A percentile compares a stretch with the other conserved stretches of the same genome.
phyloP scores from a whole-genome alignment of 2,888 invertebrate species.

The Apoderus coryli region DNA sequence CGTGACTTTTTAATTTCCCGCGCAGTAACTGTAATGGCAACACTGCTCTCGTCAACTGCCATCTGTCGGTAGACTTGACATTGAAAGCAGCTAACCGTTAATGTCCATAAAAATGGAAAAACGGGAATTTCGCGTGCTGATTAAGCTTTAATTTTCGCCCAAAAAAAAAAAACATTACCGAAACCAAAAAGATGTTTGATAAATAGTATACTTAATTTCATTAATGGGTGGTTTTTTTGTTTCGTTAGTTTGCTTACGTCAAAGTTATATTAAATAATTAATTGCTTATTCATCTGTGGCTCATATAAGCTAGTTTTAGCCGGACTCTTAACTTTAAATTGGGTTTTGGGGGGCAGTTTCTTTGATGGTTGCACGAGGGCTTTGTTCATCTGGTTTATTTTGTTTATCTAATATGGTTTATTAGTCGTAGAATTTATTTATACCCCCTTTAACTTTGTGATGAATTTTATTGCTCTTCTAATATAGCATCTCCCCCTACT shows the following conservation, averaged over 20 bases:
- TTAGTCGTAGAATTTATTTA: constrained; percentile 43
- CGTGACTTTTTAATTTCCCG: no score
- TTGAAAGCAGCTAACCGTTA: no score
- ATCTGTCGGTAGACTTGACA: no score
- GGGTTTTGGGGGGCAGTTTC: constrained; percentile 27
- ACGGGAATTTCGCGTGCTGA: no score
- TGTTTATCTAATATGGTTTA: constrained; percentile 49
- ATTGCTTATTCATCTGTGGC: constrained; percentile 62
- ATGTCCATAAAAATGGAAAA: no score
- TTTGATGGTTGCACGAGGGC: constrained; percentile 50
- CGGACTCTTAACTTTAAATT: constrained; percentile 40
- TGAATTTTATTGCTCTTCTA: constrained; percentile 51
- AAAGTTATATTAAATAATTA: constrained; percentile 54
- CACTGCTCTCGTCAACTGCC: no score
- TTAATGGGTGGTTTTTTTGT: constrained; percentile 44
- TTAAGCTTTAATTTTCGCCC: no score
- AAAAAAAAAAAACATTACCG: no score
- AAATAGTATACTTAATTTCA: no score
- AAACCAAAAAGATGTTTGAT: no score
- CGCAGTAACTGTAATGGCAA: no score
- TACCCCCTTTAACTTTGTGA: constrained; percentile 33
- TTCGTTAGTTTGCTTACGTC: constrained; percentile 50
- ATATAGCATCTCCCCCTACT: constrained; percentile 52
- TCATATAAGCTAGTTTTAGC: constrained; percentile 52
- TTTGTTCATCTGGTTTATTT: constrained; percentile 53